These are phyloP conservation scores for Parnassius orleans DNA, from an alignment of 2,888 invertebrate species.

Conservation along the genomic window DNA sequence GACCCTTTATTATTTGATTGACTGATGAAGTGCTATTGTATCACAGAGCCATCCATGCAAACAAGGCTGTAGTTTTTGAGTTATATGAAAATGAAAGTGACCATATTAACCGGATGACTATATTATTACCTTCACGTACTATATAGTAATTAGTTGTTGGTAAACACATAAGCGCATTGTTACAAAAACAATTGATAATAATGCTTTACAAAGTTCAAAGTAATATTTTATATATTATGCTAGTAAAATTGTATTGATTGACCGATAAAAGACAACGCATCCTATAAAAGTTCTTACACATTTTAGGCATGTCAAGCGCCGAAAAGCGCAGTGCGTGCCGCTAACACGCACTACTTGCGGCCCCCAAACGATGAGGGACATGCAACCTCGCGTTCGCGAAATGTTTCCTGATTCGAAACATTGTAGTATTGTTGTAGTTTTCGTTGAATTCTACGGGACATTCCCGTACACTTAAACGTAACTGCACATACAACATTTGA, in stretches of 20 bases:
- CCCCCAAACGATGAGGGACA: constrained; percentile 48
- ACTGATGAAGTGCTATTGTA: too few species aligned
- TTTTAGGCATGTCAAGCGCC: constrained; percentile 53
- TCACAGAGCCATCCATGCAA: too few species aligned
- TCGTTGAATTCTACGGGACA: background rate
- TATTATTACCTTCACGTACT: too few species aligned
- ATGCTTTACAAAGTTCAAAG: too few species aligned
- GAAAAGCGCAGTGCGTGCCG: constrained; percentile 44
- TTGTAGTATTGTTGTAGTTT: constrained; percentile 11
- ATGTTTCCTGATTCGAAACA: constrained; percentile 56
- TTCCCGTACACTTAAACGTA: background rate
- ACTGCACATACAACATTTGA: too few species aligned
- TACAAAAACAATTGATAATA: too few species aligned
- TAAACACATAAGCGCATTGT: too few species aligned
- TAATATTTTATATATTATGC: background rate
- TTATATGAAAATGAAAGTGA: too few species aligned
- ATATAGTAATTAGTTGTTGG: too few species aligned
- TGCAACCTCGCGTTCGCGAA: constrained; percentile 51
- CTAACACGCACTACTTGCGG: constrained; percentile 54
- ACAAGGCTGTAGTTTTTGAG: too few species aligned
- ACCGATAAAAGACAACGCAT: constrained; percentile 50
- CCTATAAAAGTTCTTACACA: constrained; percentile 44
- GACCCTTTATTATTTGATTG: too few species aligned
- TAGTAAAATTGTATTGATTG: constrained; percentile 44
- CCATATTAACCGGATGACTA: too few species aligned